Conservation (phyloP, 2,797 vertebrate genomes). For the Thamnophis elegans region DNA sequence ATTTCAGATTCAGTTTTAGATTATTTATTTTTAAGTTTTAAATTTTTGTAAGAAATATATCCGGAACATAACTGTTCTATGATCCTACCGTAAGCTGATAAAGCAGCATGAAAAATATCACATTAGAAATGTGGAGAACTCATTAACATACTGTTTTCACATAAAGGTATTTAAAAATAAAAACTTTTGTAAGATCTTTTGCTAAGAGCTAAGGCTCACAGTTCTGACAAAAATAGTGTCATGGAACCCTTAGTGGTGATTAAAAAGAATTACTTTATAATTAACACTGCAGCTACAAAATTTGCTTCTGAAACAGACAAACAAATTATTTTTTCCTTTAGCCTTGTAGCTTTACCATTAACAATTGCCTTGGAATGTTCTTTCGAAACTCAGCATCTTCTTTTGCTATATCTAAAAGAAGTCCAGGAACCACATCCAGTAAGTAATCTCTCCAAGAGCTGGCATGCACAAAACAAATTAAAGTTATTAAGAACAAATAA, state of each 20-base stretch:
- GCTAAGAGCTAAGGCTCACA: neutral
- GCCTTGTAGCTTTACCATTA: conserved; percentile 76
- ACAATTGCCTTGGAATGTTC: conserved; percentile 79
- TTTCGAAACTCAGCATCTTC: conserved; percentile 73
- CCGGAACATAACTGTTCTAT: neutral
- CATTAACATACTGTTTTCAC: neutral
- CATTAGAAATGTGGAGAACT: neutral
- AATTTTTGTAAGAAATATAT: neutral
- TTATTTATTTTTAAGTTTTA: neutral
- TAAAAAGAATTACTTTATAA: neutral
- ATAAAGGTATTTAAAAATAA: neutral
- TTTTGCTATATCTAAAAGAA: conserved; percentile 79
- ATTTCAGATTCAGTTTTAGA: neutral
- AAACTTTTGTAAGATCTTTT: neutral
- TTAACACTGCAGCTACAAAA: neutral
- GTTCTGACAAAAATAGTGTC: neutral
- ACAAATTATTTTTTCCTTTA: neutral
- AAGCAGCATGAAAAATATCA: neutral
- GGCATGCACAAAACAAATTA: conserved; percentile 1
- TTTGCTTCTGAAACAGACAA: neutral
- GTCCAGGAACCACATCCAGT: conserved; percentile 80
- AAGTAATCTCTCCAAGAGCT: conserved; percentile 91
- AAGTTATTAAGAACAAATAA: neutral
- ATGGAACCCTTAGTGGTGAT: neutral
- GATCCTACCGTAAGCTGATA: neutral